Conservation (phyloP, 2,797 vertebrate species). For the Rhynchotus rufescens region DNA sequence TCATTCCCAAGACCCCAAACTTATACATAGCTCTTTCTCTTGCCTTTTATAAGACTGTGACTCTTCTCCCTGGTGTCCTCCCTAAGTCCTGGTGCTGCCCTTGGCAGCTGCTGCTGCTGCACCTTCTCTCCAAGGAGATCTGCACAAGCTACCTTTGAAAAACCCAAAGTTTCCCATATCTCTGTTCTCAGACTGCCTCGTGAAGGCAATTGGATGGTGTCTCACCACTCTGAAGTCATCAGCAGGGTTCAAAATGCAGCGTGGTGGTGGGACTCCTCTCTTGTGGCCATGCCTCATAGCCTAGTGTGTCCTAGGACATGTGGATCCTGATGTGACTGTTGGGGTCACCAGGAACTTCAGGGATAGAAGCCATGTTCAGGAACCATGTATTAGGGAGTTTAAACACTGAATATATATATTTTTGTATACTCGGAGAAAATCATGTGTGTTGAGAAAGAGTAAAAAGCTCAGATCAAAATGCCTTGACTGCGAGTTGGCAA, state of each 20-base stretch:
- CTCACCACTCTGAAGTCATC: background rate
- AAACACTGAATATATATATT: too few species aligned
- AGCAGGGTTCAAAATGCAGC: too few species aligned
- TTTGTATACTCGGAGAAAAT: too few species aligned
- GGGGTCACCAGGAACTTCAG: background rate
- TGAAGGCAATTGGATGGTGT: background rate
- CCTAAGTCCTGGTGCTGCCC: background rate
- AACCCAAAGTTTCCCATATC: background rate
- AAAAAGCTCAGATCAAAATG: background rate
- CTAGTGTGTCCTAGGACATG: fast-evolving
- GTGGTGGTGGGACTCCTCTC: too few species aligned
- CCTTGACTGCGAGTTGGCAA: background rate
- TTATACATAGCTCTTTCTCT: background rate
- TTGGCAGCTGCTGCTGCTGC: background rate
- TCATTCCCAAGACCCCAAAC: background rate
- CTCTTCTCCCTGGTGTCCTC: background rate
- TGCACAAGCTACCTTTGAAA: background rate
- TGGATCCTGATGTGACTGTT: background rate
- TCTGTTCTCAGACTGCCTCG: background rate
- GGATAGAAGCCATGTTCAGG: background rate
- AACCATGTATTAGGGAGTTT: background rate
- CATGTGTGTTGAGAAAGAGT: background rate
- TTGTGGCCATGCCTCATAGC: too few species aligned
- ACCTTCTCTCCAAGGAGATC: background rate
- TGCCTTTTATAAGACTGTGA: background rate